phyloP scores from a whole-genome alignment of 2,888 invertebrate species.

The Callyntrura guangdongensis region DNA sequence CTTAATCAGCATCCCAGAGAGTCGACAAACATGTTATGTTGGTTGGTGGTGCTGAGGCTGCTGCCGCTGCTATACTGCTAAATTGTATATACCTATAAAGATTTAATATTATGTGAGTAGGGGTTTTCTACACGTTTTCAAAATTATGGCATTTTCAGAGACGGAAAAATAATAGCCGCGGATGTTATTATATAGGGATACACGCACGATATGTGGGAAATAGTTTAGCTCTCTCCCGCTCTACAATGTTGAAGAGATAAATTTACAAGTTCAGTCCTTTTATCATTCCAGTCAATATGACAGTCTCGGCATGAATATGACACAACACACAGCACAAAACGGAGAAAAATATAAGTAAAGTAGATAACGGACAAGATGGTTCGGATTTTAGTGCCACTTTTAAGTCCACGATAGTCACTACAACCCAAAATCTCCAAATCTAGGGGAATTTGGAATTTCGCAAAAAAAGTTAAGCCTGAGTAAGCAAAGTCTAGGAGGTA shows the following conservation, averaged over 20 bases:
- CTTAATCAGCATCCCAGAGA: slow-evolving; percentile 60
- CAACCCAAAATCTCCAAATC: not conserved
- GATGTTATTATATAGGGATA: not conserved
- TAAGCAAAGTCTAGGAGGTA: not conserved
- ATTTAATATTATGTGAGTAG: not conserved
- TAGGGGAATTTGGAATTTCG: slow-evolving; percentile 22
- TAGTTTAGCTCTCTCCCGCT: not conserved
- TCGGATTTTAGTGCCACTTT: slow-evolving; percentile 38
- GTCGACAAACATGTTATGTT: slow-evolving; percentile 44
- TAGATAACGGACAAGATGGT: slow-evolving; percentile 10
- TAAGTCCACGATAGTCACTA: not conserved
- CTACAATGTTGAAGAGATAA: not conserved
- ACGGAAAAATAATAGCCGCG: not conserved
- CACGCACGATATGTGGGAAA: not conserved
- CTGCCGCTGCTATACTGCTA: not conserved
- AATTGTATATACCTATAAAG: not conserved
- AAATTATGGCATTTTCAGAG: slow-evolving; percentile 14
- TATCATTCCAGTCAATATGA: slow-evolving; percentile 70
- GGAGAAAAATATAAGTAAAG: slow-evolving; percentile 13
- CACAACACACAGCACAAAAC: slow-evolving; percentile 37
- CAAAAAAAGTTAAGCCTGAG: slow-evolving; percentile 1
- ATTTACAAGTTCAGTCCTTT: slow-evolving; percentile 36
- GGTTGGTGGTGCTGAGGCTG: not conserved
- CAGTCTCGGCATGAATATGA: slow-evolving; percentile 61
- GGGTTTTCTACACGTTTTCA: not conserved